Conservation (phyloP, 1,140 invertebrate genomes). For the Polypedilum pembai region DNA sequence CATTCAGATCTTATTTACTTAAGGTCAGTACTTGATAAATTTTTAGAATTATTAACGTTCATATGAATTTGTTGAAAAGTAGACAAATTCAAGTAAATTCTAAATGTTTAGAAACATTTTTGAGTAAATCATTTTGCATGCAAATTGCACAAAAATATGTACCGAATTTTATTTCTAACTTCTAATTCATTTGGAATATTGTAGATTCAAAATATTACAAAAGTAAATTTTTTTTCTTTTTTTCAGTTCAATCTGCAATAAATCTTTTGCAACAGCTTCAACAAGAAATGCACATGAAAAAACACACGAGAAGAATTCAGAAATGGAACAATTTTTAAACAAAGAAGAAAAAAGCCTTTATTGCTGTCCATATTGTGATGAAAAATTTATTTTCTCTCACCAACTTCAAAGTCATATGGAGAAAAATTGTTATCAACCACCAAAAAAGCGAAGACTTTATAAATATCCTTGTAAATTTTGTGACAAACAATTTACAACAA, state of each 20-base stretch:
- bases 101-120: too few relatives aligned
- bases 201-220: too few relatives aligned
- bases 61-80: too few relatives aligned
- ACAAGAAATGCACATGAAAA: neutral
- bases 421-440: neutral
- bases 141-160: too few relatives aligned
- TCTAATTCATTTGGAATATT: too few relatives aligned
- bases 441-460: neutral
- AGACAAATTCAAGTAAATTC: too few relatives aligned
- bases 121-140: too few relatives aligned
- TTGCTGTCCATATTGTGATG: neutral
- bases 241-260: neutral
- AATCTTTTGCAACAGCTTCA: neutral
- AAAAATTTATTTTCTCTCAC: neutral
- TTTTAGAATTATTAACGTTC: too few relatives aligned
- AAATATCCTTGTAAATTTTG: conserved; percentile 11
- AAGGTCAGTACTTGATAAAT: too few relatives aligned
- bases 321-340: neutral
- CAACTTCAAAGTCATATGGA: neutral
- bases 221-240: neutral
- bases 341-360: neutral
- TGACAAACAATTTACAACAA: neutral
- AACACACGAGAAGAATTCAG: neutral
- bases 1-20: too few relatives aligned
- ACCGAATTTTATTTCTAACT: too few relatives aligned